These are phyloP conservation scores for Hymenopus coronatus DNA, from an alignment of 2,888 invertebrate species.

Conservation along the genomic window DNA sequence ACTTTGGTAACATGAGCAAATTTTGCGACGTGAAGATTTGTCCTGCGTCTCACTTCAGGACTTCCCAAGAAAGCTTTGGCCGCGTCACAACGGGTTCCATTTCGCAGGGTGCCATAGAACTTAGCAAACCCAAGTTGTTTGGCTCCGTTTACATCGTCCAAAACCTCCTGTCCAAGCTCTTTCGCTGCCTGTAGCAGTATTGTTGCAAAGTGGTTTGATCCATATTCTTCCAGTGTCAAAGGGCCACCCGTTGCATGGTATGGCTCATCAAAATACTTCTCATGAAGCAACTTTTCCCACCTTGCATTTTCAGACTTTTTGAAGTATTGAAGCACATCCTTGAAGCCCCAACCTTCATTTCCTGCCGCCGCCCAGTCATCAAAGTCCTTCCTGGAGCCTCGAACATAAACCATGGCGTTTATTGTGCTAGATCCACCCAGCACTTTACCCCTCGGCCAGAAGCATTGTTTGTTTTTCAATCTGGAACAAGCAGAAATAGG, in stretches of 20 bases:
- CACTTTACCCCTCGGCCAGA: slow-evolving; percentile 59
- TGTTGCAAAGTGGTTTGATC: slow-evolving; percentile 48
- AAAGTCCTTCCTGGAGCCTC: slow-evolving; percentile 63
- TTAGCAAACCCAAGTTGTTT: slow-evolving; percentile 50
- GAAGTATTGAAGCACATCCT: slow-evolving; percentile 50
- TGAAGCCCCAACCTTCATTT: slow-evolving; percentile 60
- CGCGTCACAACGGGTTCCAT: slow-evolving; percentile 51
- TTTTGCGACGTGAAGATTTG: slow-evolving; percentile 66
- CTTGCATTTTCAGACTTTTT: slow-evolving; percentile 47
- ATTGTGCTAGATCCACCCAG: slow-evolving; percentile 65
- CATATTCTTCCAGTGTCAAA: slow-evolving; percentile 47
- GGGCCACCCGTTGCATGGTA: slow-evolving; percentile 50
- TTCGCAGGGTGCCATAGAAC: slow-evolving; percentile 52
- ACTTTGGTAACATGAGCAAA: slow-evolving; percentile 61
- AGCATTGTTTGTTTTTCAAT: slow-evolving; percentile 44
- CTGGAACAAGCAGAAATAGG: neutral
- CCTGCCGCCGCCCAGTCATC: slow-evolving; percentile 61
- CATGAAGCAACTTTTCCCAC: slow-evolving; percentile 47
- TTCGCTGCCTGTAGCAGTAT: slow-evolving; percentile 48
- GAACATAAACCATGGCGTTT: slow-evolving; percentile 64
- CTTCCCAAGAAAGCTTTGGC: slow-evolving; percentile 64
- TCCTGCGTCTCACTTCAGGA: slow-evolving; percentile 50
- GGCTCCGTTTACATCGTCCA: slow-evolving; percentile 47
- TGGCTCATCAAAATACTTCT: slow-evolving; percentile 42
- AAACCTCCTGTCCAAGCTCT: slow-evolving; percentile 49